Evolutionary conservation across 2,113 vertebrate species (phyloP).

Genomic region (Carassius gibelio): DNA sequence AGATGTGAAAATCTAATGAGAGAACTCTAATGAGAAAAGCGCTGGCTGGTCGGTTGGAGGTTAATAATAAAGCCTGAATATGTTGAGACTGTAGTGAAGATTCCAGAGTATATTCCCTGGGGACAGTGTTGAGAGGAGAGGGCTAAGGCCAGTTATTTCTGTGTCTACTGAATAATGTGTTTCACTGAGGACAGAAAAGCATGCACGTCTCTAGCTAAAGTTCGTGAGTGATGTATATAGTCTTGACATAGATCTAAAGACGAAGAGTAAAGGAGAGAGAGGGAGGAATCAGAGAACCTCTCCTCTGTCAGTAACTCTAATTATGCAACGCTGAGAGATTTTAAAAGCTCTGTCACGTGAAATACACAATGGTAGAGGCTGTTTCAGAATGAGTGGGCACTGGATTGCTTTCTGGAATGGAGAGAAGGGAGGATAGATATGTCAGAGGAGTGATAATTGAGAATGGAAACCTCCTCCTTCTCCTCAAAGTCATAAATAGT

Average conservation of each 20-base stretch:
- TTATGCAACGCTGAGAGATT: conserved; percentile 66
- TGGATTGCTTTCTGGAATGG: conserved; percentile 58
- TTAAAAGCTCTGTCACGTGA: conserved; percentile 55
- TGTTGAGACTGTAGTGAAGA: conserved; percentile 68
- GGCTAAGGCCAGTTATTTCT: conserved; percentile 66
- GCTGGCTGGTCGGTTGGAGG: conserved; percentile 23
- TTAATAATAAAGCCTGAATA: conserved; percentile 75
- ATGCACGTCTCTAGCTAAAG: conserved; percentile 37
- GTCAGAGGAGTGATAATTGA: neutral
- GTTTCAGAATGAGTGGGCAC: conserved; percentile 54
- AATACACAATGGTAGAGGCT: conserved; percentile 61
- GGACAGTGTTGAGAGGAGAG: conserved; percentile 57
- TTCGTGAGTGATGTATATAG: neutral
- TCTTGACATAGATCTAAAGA: neutral
- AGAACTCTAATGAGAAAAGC: neutral
- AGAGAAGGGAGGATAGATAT: conserved; percentile 19
- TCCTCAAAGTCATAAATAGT: neutral
- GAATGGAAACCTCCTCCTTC: neutral
- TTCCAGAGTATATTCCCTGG: conserved; percentile 71
- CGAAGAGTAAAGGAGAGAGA: neutral
- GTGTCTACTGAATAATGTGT: conserved; percentile 55
- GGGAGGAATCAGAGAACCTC: conserved; percentile 25
- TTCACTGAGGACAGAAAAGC: conserved; percentile 35
- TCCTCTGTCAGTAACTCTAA: conserved; percentile 59
- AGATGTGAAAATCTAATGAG: conserved; percentile 49